Evolutionary conservation across 2,113 vertebrate species (phyloP).

Genomic region (Epinephelus lanceolatus): DNA sequence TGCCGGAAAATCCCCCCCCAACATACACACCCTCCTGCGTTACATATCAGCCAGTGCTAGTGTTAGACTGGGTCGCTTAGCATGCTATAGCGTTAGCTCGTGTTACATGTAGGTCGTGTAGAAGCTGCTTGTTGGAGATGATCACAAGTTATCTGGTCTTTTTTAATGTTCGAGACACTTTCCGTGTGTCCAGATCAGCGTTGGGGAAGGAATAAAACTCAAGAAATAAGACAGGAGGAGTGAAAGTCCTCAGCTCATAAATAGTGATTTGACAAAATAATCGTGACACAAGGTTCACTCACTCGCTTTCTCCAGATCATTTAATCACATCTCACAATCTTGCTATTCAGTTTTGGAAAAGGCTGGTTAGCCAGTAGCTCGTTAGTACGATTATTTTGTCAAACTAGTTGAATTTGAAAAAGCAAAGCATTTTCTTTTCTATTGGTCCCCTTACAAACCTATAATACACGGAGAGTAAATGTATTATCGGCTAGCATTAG

Average conservation of each 20-base stretch:
- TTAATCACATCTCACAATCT: too few relatives aligned
- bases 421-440: neutral
- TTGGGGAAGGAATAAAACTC: neutral
- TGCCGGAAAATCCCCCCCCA: neutral
- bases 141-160: conserved; percentile 6
- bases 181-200: conserved; percentile 1
- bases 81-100: conserved; percentile 62
- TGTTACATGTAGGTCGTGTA: conserved; percentile 38
- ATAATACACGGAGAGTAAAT: neutral
- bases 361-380: too few relatives aligned
- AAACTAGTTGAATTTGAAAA: neutral
- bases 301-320: too few relatives aligned
- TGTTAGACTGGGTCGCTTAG: conserved; percentile 51
- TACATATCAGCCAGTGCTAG: conserved; percentile 33
- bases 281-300: neutral
- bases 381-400: neutral
- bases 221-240: neutral
- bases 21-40: neutral
- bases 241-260: neutral
- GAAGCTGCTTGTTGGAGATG: conserved; percentile 51
- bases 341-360: too few relatives aligned
- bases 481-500: neutral
- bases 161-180: neutral
- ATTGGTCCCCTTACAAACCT: neutral
- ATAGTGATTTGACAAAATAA: neutral